Percentiles rank a stretch among this genome's conserved stretches.
phyloP scores from a whole-genome alignment of 2,113 vertebrate genomes.

The Lynx canadensis region DNA sequence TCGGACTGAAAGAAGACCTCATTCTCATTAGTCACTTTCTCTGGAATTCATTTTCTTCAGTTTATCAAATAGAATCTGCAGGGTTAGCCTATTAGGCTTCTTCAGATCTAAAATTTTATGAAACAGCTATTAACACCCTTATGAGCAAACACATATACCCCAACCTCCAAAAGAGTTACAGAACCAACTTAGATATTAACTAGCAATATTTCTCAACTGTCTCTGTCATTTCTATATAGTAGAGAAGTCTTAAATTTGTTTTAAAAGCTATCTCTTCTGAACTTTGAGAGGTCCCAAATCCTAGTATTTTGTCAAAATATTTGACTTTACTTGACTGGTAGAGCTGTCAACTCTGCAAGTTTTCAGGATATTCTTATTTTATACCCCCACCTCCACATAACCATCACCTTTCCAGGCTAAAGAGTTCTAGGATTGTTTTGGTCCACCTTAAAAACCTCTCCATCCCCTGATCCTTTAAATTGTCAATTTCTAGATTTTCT shows the following conservation, averaged over 20 bases:
- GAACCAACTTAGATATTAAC: neutral
- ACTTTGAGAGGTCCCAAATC: neutral
- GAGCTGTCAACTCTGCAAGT: neutral
- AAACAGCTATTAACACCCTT: neutral
- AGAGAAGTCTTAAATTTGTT: neutral
- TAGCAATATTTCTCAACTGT: slow-evolving; percentile 5
- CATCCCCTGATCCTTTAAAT: neutral
- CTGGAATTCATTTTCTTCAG: neutral
- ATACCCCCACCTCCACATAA: neutral
- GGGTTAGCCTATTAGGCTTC: neutral
- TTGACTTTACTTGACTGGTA: neutral
- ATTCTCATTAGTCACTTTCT: neutral
- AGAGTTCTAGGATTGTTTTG: neutral
- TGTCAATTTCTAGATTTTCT: neutral
- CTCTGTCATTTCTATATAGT: neutral
- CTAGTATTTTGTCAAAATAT: neutral
- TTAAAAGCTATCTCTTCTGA: neutral
- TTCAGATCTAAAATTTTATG: slow-evolving; percentile 7
- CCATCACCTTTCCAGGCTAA: neutral
- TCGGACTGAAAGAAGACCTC: neutral
- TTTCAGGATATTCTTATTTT: slow-evolving; percentile 6
- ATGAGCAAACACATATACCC: neutral
- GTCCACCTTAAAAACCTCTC: neutral
- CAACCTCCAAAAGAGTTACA: neutral
- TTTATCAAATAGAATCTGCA: neutral